A percentile compares a stretch with the other conserved stretches of the same genome.
These are phyloP conservation scores for Eristalis tenax DNA, from an alignment of 2,888 invertebrate genomes.

Conservation along the genomic window DNA sequence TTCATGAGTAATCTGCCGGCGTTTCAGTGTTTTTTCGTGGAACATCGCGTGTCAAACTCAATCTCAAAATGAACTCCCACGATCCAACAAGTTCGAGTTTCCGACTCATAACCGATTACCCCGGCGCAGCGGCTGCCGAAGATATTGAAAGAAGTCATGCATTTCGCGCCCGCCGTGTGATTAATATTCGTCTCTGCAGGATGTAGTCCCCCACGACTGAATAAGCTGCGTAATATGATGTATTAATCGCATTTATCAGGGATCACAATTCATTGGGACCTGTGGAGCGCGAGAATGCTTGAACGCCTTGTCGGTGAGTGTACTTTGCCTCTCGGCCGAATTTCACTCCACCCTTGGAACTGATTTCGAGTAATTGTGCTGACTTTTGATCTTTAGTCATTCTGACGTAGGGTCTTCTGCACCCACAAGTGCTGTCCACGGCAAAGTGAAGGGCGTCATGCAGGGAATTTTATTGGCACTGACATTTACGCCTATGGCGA, in stretches of 20 bases:
- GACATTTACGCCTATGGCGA: slow-evolving; percentile 21
- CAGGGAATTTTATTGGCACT: neutral
- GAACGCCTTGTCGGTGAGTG: no score
- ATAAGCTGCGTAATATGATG: slow-evolving; percentile 12
- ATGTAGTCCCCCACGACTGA: slow-evolving; percentile 20
- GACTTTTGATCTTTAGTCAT: neutral
- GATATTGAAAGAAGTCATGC: neutral
- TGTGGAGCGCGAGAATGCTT: neutral
- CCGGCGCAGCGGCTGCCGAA: slow-evolving; percentile 1
- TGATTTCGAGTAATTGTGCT: neutral
- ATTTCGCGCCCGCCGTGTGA: slow-evolving; percentile 12
- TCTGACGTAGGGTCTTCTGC: neutral
- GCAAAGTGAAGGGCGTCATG: neutral
- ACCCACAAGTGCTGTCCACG: neutral
- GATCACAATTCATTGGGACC: slow-evolving; percentile 11
- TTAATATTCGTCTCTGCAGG: slow-evolving; percentile 40
- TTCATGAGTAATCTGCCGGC: neutral
- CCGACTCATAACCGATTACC: slow-evolving; percentile 26
- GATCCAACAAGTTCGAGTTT: slow-evolving; percentile 30
- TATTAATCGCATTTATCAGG: slow-evolving; percentile 41
- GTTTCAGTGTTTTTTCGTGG: neutral
- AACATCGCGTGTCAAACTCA: neutral
- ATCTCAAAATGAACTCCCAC: slow-evolving; percentile 2
- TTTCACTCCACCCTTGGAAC: neutral
- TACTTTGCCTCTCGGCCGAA: no score